Conservation (phyloP, 2,888 invertebrate species). For the Drosophila paranaensis region DNA sequence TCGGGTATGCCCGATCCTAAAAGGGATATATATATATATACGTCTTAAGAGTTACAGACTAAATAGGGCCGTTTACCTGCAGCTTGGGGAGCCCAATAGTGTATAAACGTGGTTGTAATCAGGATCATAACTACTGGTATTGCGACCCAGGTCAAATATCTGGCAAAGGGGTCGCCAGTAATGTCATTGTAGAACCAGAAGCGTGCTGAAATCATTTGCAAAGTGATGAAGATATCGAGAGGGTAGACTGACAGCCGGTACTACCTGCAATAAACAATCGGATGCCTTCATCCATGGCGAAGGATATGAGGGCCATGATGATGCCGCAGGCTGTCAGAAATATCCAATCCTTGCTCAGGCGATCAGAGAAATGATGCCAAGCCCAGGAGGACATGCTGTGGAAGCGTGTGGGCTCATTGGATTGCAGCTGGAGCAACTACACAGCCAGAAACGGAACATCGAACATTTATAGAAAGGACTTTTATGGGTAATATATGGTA, state of each 20-base stretch:
- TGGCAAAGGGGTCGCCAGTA: constrained; percentile 90
- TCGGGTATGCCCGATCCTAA: constrained; percentile 98
- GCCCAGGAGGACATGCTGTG: constrained; percentile 87
- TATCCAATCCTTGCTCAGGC: constrained; percentile 97
- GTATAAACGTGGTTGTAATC: constrained; percentile 98
- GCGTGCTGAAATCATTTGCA: constrained; percentile 87
- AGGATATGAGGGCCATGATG: constrained; percentile 97
- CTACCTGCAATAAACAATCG: constrained; percentile 15
- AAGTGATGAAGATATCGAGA: neutral
- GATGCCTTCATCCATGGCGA: constrained; percentile 96
- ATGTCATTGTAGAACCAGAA: constrained; percentile 97
- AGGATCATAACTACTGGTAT: constrained; percentile 95
- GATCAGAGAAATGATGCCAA: constrained; percentile 94
- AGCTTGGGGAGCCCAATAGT: constrained; percentile 97
- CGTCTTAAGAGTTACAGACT: neutral
- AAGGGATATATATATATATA: neutral
- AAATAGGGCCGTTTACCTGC: constrained; percentile 88
- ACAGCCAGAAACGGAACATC: neutral
- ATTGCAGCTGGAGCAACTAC: constrained; percentile 85
- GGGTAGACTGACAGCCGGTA: rapidly evolving
- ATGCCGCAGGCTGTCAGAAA: constrained; percentile 90
- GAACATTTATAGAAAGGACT: too few relatives aligned
- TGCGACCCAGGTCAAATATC: constrained; percentile 97
- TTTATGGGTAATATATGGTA: neutral
- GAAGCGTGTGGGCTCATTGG: constrained; percentile 81